Conservation (phyloP, 2,797 vertebrate genomes). For the Chrysocyon brachyurus region DNA sequence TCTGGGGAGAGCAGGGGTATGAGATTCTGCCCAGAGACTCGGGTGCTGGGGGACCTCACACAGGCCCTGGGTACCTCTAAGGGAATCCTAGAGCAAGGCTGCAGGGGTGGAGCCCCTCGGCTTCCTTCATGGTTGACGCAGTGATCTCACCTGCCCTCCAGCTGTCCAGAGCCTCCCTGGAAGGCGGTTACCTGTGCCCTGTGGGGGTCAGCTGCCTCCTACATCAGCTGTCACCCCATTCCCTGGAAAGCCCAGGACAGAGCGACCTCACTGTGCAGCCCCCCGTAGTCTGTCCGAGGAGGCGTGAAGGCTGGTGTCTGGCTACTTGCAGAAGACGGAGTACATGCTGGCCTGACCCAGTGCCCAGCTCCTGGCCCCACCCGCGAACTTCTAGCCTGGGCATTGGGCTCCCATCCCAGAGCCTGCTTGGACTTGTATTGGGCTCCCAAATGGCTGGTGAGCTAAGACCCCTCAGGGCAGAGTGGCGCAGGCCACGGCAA, state of each 20-base stretch:
- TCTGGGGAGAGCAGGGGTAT: background rate
- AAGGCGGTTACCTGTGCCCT: background rate
- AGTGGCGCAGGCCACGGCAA: background rate
- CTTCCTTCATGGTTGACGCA: background rate
- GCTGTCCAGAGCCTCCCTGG: background rate
- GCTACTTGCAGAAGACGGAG: rapidly evolving
- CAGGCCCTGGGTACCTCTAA: background rate
- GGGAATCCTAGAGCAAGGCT: background rate
- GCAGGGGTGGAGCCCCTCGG: background rate
- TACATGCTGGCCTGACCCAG: background rate
- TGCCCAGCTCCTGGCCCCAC: too few species aligned
- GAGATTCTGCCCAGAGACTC: background rate
- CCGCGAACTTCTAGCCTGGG: background rate
- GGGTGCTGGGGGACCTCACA: background rate
- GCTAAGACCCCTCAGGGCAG: background rate
- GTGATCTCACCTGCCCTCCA: background rate
- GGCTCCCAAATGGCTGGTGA: background rate
- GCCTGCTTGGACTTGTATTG: background rate
- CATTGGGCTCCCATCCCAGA: background rate
- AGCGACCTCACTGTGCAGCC: background rate
- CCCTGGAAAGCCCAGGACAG: background rate
- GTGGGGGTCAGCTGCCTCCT: background rate
- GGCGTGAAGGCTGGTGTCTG: rapidly evolving
- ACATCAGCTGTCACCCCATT: rapidly evolving
- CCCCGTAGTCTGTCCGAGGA: background rate